These are phyloP conservation scores for Zosterops pallidus DNA, from an alignment of 2,113 vertebrate species.

Conservation along the genomic window DNA sequence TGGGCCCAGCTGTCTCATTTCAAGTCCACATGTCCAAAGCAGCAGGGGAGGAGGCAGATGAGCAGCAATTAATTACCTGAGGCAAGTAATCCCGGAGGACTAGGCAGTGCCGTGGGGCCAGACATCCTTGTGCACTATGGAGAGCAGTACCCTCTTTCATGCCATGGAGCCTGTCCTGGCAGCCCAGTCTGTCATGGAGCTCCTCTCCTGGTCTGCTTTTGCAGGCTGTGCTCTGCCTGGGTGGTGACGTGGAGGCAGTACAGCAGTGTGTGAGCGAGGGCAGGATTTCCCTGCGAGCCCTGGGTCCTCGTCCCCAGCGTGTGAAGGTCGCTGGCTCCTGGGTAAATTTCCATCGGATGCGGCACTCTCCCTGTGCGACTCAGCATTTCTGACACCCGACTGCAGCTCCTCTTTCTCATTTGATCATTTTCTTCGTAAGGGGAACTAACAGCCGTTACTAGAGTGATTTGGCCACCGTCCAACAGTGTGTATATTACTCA, in stretches of 20 bases:
- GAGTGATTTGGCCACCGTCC: conserved; percentile 56
- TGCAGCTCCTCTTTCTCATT: conserved; percentile 42
- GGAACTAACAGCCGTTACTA: conserved; percentile 49
- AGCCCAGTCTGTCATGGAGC: not conserved
- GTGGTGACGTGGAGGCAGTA: not conserved
- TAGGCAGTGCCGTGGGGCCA: not conserved
- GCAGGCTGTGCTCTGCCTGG: not conserved
- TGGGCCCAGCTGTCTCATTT: not conserved
- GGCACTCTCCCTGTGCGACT: conserved; percentile 18
- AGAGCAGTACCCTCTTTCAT: not conserved
- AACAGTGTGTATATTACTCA: conserved; percentile 53
- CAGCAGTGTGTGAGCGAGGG: not conserved
- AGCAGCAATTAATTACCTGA: not conserved
- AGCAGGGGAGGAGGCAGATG: not conserved
- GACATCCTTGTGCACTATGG: accelerated
- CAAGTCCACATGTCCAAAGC: not conserved
- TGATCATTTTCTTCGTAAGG: conserved; percentile 18
- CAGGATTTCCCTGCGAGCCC: not conserved
- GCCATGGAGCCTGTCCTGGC: not conserved
- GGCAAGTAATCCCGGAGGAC: not conserved
- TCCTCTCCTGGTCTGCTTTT: not conserved
- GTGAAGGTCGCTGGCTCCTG: conserved; percentile 32
- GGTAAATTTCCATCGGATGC: conserved; percentile 64
- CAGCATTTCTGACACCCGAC: conserved; percentile 48
- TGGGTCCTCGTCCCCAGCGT: not conserved